Base-by-base conservation (phyloP, 2,113 vertebrate genomes). In the Mormoops blainvillei region DNA sequence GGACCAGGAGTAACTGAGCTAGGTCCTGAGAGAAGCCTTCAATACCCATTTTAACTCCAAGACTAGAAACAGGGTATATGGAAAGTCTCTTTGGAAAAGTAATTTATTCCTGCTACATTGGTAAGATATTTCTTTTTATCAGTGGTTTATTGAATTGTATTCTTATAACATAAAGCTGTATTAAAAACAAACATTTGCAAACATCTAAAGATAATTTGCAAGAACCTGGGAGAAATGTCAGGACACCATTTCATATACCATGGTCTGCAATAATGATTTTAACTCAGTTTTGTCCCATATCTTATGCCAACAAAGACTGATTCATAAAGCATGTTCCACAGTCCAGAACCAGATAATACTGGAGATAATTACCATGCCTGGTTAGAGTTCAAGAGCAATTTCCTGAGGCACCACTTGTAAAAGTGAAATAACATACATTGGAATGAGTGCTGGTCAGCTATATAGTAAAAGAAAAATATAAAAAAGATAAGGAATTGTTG, bases 341-440 rank as follows among this genome's bases (percentile, higher is more conserved):
- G 73, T 56, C 90, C 92, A 96, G 94, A 97, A 95, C 88, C 91
- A 97, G 96, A 89, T 96, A 97, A 95, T 95, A 91, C 31, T 89
- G 33, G 24, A 97, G 82, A 96, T 92, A 95, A 97, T 94, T 92
- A 61, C 52, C 95, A 50, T 84, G 91, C 73, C 94, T 97, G 97
- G 89, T 91, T 97, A 94, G 85, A 89, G 54, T 94, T 95, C 95
- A 97, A 95, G 85, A 97, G 95, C 95, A 96, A 97, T 98, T 98
- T 98, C 97, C 97, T 95, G 96, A 97, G 91, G 86, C 52, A 93
- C 92, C 68, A 88, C 95, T 94, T 89, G 90, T 94, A 95, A 97
- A 96, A 97, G 92, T 92, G 74, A 95, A 97, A 97, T 92, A 95
- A 71, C 90, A 91, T 81, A 82, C 61, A 65, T 4, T 73, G 84